phyloP scores from a whole-genome alignment of 2,797 vertebrate genomes.

The Danio albolineatus region DNA sequence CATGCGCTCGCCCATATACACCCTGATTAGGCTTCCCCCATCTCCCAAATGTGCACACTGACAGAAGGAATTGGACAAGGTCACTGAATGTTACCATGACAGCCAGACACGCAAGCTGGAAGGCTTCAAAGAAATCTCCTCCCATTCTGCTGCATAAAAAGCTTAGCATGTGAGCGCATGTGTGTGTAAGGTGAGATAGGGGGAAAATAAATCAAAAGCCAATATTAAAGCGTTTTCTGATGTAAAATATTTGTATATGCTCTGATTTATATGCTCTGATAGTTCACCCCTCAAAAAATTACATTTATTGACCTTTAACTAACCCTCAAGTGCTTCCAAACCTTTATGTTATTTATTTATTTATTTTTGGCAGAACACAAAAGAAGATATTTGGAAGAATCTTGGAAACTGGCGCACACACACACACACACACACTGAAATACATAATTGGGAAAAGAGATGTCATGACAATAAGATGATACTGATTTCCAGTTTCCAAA shows the following conservation, averaged over 20 bases:
- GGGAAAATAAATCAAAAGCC: background rate
- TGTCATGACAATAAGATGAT: too few species aligned
- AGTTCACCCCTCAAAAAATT: too few species aligned
- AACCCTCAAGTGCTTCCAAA: too few species aligned
- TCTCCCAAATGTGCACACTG: slow-evolving; percentile 58
- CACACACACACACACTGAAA: too few species aligned
- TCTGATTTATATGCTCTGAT: too few species aligned
- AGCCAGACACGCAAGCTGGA: slow-evolving; percentile 63
- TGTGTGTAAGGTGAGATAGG: slow-evolving; percentile 29
- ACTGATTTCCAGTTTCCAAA: too few species aligned
- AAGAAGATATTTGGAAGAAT: too few species aligned
- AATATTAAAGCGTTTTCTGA: slow-evolving; percentile 9
- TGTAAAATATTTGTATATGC: background rate
- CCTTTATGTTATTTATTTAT: too few species aligned
- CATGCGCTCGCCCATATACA: slow-evolving; percentile 54
- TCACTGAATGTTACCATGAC: slow-evolving; percentile 60
- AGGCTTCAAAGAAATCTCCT: slow-evolving; percentile 56
- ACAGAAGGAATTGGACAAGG: slow-evolving; percentile 63
- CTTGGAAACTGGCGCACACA: too few species aligned
- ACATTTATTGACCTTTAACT: too few species aligned
- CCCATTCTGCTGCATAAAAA: slow-evolving; percentile 36
- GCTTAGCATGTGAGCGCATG: slow-evolving; percentile 46
- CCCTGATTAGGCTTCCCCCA: slow-evolving; percentile 58
- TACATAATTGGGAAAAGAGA: too few species aligned
- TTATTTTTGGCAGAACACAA: too few species aligned